Evolutionary conservation across 2,888 invertebrate genomes (phyloP).

Genomic region (Atrina japonica): DNA sequence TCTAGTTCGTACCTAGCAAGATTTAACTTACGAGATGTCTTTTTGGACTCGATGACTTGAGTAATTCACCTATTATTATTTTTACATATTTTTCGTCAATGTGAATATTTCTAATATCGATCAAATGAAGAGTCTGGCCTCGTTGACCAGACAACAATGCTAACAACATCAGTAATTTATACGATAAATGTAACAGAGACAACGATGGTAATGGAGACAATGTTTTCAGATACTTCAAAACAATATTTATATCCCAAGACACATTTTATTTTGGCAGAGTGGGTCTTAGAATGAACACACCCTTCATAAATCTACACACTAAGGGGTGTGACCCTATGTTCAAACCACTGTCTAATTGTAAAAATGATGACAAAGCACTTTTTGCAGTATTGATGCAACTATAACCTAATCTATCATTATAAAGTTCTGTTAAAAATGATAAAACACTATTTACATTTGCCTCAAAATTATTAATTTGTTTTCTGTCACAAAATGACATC

Average conservation of each 20-base stretch:
- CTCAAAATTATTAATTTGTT: slow-evolving; percentile 23
- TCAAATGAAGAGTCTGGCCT: slow-evolving; percentile 36
- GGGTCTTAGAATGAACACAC: slow-evolving; percentile 44
- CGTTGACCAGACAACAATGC: slow-evolving; percentile 40
- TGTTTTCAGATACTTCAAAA: slow-evolving; percentile 40
- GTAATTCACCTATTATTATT: slow-evolving; percentile 34
- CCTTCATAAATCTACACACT: slow-evolving; percentile 45
- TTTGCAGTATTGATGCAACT: slow-evolving; percentile 46
- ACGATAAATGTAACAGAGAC: slow-evolving; percentile 36
- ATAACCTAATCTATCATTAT: slow-evolving; percentile 32
- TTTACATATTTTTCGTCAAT: slow-evolving; percentile 15
- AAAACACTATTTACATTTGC: slow-evolving; percentile 18
- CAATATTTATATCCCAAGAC: slow-evolving; percentile 48
- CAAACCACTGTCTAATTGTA: slow-evolving; percentile 9
- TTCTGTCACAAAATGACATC: slow-evolving; percentile 27
- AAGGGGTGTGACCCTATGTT: slow-evolving; percentile 24
- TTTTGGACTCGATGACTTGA: slow-evolving; percentile 44
- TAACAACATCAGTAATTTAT: slow-evolving; percentile 43
- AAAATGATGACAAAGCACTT: slow-evolving; percentile 37
- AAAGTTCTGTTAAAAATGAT: slow-evolving; percentile 38
- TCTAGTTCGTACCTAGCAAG: slow-evolving; percentile 18
- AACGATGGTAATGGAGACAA: not conserved
- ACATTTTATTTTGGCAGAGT: slow-evolving; percentile 39
- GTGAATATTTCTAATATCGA: slow-evolving; percentile 33
- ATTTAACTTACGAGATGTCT: slow-evolving; percentile 29